Evolutionary conservation across 2,888 invertebrate species (phyloP), one percentile per base, ranked within the genome.

Genomic region (Crepidodera aurea): DNA sequence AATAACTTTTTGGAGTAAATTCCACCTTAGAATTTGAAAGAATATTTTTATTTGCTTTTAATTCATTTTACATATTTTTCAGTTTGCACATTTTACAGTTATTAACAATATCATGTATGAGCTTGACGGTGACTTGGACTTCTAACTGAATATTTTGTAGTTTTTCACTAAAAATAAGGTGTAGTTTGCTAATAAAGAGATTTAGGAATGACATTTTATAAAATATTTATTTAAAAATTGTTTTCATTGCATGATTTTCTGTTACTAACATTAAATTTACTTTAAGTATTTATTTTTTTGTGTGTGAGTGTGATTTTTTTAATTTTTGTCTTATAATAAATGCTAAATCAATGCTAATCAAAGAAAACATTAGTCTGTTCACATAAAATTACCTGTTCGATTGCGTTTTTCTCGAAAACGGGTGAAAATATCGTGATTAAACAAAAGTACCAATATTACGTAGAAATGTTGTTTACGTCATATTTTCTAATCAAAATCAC

Each of bases 161-260:
- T 56, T 48, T n/a, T 54, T 34, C n/a, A n/a, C 27, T 34, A 29
- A 37, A 32, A 22, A 58, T 63, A 82, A 82, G 83, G 83, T 83
- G 83, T 81, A 83, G 83, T 83, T 83, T 83, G 81, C 83, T 83
- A 80, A 77, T 75, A 77, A 71, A 69, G 66, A 68, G 66, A 66
- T 51, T 58, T 67, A 68, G 68, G 66, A 59, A 70, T 66, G 57
- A 62, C 61, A 62, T 62, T n/a, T n/a, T n/a, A n/a, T n/a, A n/a
- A 57, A 55, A 60, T 56, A 59, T 62, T 60, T 56, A 46, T 66
- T 64, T 65, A 68, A 66, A n/a, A n/a, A 16, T 37, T 44, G 10
- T 32, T 19, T 1, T n/a, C 32, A 44, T n/a, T 40, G 16, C 42
- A 19, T 42, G 40, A 37, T 37, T 37, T 7, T 34, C n/a, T n/a